These are phyloP conservation scores for Heteromyza rotundicornis DNA, from an alignment of 2,888 invertebrate genomes.

Conservation along the genomic window DNA sequence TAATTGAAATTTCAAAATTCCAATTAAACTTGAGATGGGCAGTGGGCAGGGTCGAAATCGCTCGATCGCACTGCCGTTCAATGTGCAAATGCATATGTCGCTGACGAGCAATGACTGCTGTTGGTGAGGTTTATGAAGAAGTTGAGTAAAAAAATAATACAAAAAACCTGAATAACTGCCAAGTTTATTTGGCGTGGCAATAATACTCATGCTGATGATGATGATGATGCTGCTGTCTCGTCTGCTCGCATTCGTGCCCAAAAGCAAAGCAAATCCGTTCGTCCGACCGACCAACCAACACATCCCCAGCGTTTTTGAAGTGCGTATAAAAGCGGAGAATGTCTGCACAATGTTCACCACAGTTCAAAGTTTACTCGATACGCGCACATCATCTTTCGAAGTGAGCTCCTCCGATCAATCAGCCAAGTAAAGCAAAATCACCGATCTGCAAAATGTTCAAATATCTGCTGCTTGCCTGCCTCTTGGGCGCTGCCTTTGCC, in stretches of 20 bases:
- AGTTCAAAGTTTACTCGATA: constrained; percentile 57
- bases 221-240: neutral
- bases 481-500: constrained; percentile 51
- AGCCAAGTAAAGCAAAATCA: constrained; percentile 18
- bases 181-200: neutral
- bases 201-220: neutral
- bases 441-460: constrained; percentile 45
- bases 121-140: too few relatives aligned
- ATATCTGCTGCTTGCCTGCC: constrained; percentile 53
- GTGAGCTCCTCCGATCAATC: constrained; percentile 19
- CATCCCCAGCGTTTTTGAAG: constrained; percentile 35
- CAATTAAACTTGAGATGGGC: constrained; percentile 4
- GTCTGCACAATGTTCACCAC: constrained; percentile 44
- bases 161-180: neutral
- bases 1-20: neutral
- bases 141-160: neutral
- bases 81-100: neutral
- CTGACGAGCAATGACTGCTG: too few relatives aligned
- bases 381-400: constrained; percentile 42
- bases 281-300: neutral
- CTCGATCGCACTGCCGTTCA: neutral
- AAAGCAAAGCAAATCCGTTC: too few relatives aligned
- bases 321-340: constrained; percentile 53
- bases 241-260: neutral
- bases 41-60: constrained; percentile 1